Base-by-base conservation (phyloP, 92 coral and sea anemone species). In the Epizoanthus scotinus region DNA sequence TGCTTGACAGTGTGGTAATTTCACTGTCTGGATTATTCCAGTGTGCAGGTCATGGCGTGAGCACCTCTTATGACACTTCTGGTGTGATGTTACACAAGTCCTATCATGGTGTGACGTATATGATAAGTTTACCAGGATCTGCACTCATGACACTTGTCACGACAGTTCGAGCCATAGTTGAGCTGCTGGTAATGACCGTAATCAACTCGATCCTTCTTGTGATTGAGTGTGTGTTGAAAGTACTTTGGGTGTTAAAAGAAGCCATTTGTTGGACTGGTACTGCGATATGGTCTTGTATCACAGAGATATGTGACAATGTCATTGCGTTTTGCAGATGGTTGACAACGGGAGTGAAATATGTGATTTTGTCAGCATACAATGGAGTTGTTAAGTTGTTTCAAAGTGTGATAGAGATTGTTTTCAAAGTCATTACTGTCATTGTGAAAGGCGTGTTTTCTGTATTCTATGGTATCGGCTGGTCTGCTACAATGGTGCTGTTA, bases 151-250 rank as follows among this genome's bases (percentile, higher is more conserved):
- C 85, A 13, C 6, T 88, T 15, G 63, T 70, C 42, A 82, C 78
- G 14, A 77, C 80, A 14, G 27, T 86, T 25, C 63, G 85, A 34
- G 97, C 94, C 18, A 90, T 93, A 8, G 47, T 88, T 29, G 91
- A 93, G 70, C 90, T 91, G 38, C 70, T 88, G 36, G 28, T 87
- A 15, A 75, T 75, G 50, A 82, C 94, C 34, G 64, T 86, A 19
- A 67, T 89, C 65, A 89, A 94, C 79, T 87, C 97, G 9, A 63
- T 83, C 18, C 63, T 65, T 10, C 73, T 90, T 22, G 8, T 91
- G 8, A 49, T 60, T 19, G 94, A 93, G 54, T 60, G 90, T 47
- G 55, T 72, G 5, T 31, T 69, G 24, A 21, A 59, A 67, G n/a
- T 79, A 17, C 56, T 58, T 56, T 68, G 84, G 75, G 0, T 63